These are phyloP conservation scores for Stomatorhinus ivindoensis DNA, from an alignment of 2,113 vertebrate genomes.

Conservation along the genomic window DNA sequence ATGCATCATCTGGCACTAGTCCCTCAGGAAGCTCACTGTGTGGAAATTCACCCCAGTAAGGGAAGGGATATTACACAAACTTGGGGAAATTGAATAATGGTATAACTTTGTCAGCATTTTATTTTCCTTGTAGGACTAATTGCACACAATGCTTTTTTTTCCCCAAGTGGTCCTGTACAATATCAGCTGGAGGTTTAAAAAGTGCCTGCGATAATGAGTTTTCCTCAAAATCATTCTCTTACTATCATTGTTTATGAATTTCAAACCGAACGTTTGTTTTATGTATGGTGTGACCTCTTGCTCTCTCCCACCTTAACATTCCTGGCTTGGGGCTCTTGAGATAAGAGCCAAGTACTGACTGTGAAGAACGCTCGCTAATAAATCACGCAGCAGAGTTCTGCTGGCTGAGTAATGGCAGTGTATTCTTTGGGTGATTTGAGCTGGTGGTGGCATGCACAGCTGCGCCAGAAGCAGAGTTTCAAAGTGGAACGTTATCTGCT, in stretches of 20 bases:
- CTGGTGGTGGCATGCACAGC: neutral
- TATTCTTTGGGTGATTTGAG: neutral
- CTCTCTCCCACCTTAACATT: neutral
- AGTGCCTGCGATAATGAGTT: neutral
- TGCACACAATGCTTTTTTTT: neutral
- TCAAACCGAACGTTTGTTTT: neutral
- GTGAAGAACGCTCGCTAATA: neutral
- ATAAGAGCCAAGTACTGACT: neutral
- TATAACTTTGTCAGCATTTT: neutral
- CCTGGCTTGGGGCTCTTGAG: neutral
- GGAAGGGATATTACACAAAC: neutral
- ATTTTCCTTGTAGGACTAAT: neutral
- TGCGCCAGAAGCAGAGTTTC: neutral
- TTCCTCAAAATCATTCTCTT: neutral
- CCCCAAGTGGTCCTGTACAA: neutral
- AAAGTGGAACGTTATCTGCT: neutral
- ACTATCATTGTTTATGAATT: neutral
- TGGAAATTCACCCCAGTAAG: neutral
- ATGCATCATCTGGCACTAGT: neutral
- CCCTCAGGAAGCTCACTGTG: neutral
- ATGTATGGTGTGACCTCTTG: neutral
- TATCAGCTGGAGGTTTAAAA: neutral
- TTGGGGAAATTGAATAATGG: neutral
- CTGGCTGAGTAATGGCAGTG: neutral
- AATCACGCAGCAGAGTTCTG: neutral